Conservation (phyloP, 2,113 vertebrate species). For the Arothron firmamentum region DNA sequence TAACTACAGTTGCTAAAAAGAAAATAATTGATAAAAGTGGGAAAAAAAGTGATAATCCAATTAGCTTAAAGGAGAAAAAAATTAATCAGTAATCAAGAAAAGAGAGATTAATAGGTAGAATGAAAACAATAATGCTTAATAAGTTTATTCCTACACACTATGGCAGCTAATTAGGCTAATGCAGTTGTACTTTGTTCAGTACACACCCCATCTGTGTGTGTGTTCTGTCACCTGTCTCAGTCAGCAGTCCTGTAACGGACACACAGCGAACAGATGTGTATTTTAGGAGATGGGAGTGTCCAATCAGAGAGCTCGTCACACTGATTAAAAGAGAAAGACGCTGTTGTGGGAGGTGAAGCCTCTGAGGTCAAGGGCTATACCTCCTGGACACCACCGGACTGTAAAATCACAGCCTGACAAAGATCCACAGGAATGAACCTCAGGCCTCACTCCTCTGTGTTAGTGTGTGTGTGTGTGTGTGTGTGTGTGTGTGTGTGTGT, state of each 20-base stretch:
- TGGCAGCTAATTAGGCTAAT: too few species aligned
- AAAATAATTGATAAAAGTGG: too few species aligned
- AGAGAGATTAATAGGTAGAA: too few species aligned
- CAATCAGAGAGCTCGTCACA: constrained; percentile 44
- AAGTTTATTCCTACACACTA: too few species aligned
- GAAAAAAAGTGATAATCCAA: too few species aligned
- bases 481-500: constrained; percentile 6
- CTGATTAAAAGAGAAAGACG: constrained; percentile 58
- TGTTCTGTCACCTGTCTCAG: constrained; percentile 44
- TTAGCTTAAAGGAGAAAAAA: too few species aligned
- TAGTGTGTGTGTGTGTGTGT: constrained; percentile 14
- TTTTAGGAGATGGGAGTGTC: constrained; percentile 51
- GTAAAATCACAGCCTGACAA: constrained; percentile 67
- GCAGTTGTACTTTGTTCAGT: neutral
- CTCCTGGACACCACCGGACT: constrained; percentile 52
- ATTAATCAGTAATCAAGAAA: too few species aligned
- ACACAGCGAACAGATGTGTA: constrained; percentile 26
- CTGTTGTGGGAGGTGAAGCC: constrained; percentile 61
- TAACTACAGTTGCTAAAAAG: too few species aligned
- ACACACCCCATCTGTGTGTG: constrained; percentile 3
- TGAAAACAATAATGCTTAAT: too few species aligned
- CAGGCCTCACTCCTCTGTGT: constrained; percentile 41
- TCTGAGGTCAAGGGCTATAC: constrained; percentile 56
- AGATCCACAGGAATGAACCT: constrained; percentile 68
- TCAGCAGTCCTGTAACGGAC: constrained; percentile 6